A percentile compares a stretch with the other conserved stretches of the same genome.
These are phyloP conservation scores for Pagetopsis macropterus DNA, from an alignment of 2,797 vertebrate genomes.

Conservation along the genomic window DNA sequence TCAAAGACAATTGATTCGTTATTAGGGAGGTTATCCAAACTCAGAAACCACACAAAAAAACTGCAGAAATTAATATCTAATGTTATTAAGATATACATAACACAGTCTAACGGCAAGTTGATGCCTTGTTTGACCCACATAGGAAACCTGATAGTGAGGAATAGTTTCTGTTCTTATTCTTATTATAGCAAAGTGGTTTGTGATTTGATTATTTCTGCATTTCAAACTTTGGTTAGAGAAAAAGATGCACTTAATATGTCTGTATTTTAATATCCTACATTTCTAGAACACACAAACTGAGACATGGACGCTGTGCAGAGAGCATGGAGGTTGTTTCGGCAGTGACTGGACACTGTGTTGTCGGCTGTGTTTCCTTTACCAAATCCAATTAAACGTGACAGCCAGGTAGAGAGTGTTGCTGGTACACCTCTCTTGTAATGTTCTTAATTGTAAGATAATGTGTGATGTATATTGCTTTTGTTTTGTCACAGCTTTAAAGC, in stretches of 20 bases:
- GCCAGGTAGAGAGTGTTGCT: slow-evolving; percentile 22
- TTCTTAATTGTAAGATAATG: not conserved
- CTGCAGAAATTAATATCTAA: slow-evolving; percentile 5
- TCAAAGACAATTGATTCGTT: slow-evolving; percentile 27
- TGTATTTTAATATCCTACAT: not conserved
- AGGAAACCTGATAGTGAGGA: not conserved
- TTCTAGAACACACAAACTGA: not conserved
- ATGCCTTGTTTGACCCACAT: not conserved
- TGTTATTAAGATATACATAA: not conserved
- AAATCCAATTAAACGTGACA: slow-evolving; percentile 34
- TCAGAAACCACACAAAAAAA: slow-evolving; percentile 21
- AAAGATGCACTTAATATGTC: not conserved
- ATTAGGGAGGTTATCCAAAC: slow-evolving; percentile 19
- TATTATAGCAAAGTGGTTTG: not conserved
- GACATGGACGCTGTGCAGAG: not conserved
- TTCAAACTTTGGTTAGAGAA: not conserved
- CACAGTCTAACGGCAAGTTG: not conserved
- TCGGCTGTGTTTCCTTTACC: slow-evolving; percentile 24
- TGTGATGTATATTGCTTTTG: not conserved
- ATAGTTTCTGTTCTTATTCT: not conserved
- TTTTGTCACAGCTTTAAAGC: not conserved
- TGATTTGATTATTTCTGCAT: slow-evolving; percentile 1
- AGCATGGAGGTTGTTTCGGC: slow-evolving; percentile 3
- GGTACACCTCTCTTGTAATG: slow-evolving; percentile 12
- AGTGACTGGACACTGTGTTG: not conserved